Base-by-base conservation (phyloP, 53 echinoderm and acorn worm species). In the Arbacia lixula region DNA sequence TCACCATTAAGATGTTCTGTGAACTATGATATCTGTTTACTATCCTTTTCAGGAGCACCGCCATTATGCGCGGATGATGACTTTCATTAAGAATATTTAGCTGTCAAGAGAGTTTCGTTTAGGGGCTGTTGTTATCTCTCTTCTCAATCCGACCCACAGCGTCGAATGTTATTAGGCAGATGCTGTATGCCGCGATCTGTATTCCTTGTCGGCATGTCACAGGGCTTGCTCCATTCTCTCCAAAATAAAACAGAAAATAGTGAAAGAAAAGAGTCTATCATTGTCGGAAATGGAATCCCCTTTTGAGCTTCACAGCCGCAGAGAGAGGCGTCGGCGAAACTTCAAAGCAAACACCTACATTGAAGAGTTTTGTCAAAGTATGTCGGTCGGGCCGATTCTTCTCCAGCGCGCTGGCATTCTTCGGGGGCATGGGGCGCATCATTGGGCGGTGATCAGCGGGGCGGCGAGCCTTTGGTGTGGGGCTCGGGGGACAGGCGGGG, bases 331-430 rank as follows among this genome's bases (percentile, higher is more conserved):
- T 26, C 74, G 74, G 74, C 74, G 52, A 74, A 40, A 74, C 74
- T 74, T 74, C 74, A 74, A 74, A 74, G 74, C 32, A 74, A 74
- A 74, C 74, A 74, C 74, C 74, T 74, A 26, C 35, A 31, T 74
- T 52, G 52, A 6, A 34, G 35, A 74, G 6, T 74, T 34, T 50
- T 34, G 20, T 26, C 52, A 4, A 74, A 74, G 51, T 53, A 74
- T 53, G 36, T 74, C 74, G 49, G 17, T 49, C 35, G 28, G 8
- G 5, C 16, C 74, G 17, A 74, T 74, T 52, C 51, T 74, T 51
- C 2, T 4, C 31, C 32, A 49, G 33, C 74, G 50, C 35, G n/a
- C 53, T 33, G 30, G 8, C 74, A 51, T 74, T 74, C 53, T 74
- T 74, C 34, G 9, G 17, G 54, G 17, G 11, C 51, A 74, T 29